Evolutionary conservation across 2,797 vertebrate genomes (phyloP).

Genomic region (Meriones psammophilus): DNA sequence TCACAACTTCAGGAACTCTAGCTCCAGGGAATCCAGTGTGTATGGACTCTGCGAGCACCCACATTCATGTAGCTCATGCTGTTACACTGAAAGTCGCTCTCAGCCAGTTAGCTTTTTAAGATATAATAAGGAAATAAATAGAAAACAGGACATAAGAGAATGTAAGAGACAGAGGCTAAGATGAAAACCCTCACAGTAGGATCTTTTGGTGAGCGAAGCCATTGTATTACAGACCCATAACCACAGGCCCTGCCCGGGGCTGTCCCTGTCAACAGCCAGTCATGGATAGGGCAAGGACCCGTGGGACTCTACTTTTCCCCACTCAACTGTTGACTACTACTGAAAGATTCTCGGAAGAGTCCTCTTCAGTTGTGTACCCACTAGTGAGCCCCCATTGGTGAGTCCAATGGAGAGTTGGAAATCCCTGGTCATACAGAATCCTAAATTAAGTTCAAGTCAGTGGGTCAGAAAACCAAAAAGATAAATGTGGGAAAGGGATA

Average conservation of each 20-base stretch:
- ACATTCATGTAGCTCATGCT: background rate
- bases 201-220: background rate
- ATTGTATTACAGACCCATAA: background rate
- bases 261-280: too few species aligned
- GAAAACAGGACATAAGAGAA: background rate
- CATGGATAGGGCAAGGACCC: background rate
- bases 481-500: background rate
- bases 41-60: background rate
- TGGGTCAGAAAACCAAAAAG: background rate
- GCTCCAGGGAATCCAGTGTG: background rate
- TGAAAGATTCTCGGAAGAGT: background rate
- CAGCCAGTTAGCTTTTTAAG: background rate
- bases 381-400: background rate
- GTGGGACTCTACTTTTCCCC: background rate
- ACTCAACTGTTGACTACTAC: background rate
- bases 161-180: background rate
- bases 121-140: background rate
- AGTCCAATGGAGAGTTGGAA: background rate
- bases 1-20: background rate
- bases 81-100: background rate
- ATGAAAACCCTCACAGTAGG: background rate
- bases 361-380: background rate
- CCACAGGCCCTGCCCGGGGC: background rate
- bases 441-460: background rate
- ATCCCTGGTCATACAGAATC: background rate